Conservation (phyloP, 2,113 vertebrate species). For the Peromyscus leucopus region DNA sequence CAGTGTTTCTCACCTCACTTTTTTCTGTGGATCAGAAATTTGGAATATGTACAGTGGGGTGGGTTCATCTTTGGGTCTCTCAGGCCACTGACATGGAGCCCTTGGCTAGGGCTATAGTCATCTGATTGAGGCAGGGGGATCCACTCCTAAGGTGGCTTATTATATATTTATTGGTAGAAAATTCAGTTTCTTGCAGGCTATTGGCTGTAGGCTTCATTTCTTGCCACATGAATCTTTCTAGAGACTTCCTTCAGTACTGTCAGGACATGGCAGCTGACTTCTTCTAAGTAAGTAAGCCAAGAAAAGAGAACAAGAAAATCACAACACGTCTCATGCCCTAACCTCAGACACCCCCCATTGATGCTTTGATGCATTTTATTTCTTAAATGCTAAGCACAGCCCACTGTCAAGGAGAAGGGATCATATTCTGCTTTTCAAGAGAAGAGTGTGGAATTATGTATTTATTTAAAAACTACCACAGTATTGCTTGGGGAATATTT, state of each 20-base stretch:
- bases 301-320: conserved; percentile 39
- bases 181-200: not conserved
- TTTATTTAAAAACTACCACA: conserved; percentile 29
- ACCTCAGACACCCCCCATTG: not conserved
- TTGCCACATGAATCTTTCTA: not conserved
- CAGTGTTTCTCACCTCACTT: not conserved
- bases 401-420: not conserved
- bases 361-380: conserved; percentile 20
- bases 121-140: not conserved
- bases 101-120: not conserved
- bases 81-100: not conserved
- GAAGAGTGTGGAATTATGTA: not conserved
- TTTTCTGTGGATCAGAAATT: not conserved
- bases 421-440: not conserved
- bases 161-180: not conserved
- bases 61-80: not conserved
- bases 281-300: not conserved
- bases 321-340: not conserved
- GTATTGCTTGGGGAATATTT: conserved; percentile 9
- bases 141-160: not conserved
- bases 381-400: conserved; percentile 9
- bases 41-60: not conserved
- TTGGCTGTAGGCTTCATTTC: not conserved
- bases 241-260: not conserved
- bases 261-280: conserved; percentile 17